These are phyloP conservation scores for Rallus limicola DNA, from an alignment of 2,113 vertebrate species.

Conservation along the genomic window DNA sequence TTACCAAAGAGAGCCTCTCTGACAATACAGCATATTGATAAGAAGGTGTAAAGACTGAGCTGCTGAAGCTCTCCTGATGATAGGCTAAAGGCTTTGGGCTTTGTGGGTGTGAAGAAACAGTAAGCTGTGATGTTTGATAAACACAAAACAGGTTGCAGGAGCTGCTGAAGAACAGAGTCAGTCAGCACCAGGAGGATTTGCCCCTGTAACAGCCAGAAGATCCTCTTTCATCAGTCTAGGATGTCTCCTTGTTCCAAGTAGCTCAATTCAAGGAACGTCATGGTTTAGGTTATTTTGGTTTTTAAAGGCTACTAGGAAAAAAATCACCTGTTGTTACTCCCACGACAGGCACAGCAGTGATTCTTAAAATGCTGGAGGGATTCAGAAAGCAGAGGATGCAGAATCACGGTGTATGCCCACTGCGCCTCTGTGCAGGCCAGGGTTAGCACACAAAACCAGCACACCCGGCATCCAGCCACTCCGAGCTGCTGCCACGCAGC, in stretches of 20 bases:
- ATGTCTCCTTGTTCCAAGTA: neutral
- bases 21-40: neutral
- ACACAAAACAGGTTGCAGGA: neutral
- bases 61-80: neutral
- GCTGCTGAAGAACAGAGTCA: neutral
- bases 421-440: neutral
- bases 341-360: accelerated
- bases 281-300: neutral
- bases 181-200: neutral
- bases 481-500: neutral
- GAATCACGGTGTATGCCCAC: neutral
- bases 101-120: neutral
- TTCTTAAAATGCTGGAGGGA: neutral
- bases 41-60: neutral
- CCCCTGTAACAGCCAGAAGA: neutral
- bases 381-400: neutral
- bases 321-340: neutral
- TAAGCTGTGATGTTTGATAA: neutral
- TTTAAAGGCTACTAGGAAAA: neutral
- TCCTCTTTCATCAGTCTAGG: neutral
- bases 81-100: neutral
- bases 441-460: neutral
- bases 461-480: neutral
- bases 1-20: neutral
- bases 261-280: neutral